Evolutionary conservation across 2,113 vertebrate genomes (phyloP).

Genomic region (Sylvietta virens): DNA sequence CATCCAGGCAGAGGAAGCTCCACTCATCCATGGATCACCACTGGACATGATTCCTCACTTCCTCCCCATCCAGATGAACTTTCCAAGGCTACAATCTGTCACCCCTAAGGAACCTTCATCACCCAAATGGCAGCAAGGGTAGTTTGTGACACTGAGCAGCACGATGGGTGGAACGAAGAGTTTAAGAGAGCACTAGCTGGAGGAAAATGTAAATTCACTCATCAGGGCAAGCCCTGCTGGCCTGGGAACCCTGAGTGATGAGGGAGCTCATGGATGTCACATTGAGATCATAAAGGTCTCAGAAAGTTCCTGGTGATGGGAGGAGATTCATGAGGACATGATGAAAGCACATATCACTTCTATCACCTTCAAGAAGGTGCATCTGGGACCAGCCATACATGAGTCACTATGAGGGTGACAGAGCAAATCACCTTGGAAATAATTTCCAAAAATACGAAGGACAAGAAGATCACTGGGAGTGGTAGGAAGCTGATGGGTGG

Average conservation of each 20-base stretch:
- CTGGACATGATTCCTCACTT: not conserved
- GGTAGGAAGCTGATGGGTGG: not conserved
- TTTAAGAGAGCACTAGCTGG: not conserved
- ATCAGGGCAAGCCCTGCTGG: not conserved
- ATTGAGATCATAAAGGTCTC: not conserved
- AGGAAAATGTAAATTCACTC: not conserved
- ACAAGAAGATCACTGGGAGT: not conserved
- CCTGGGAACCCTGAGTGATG: not conserved
- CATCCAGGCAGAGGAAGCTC: not conserved
- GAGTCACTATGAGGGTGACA: not conserved
- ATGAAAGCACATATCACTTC: not conserved
- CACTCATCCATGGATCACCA: not conserved
- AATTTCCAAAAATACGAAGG: not conserved
- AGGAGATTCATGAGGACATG: not conserved
- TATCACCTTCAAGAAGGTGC: not conserved
- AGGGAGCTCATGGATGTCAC: not conserved
- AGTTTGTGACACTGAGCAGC: not conserved
- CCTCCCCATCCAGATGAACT: not conserved
- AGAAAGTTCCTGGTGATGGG: not conserved
- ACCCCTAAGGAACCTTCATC: not conserved
- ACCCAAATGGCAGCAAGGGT: not conserved
- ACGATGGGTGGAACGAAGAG: rapidly evolving
- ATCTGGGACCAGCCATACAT: not conserved
- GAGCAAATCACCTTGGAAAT: not conserved
- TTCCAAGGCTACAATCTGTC: not conserved